Percentiles rank a stretch among this genome's conserved stretches.
phyloP scores from a whole-genome alignment of 2,113 vertebrate genomes.

The Lucifuga dentata region DNA sequence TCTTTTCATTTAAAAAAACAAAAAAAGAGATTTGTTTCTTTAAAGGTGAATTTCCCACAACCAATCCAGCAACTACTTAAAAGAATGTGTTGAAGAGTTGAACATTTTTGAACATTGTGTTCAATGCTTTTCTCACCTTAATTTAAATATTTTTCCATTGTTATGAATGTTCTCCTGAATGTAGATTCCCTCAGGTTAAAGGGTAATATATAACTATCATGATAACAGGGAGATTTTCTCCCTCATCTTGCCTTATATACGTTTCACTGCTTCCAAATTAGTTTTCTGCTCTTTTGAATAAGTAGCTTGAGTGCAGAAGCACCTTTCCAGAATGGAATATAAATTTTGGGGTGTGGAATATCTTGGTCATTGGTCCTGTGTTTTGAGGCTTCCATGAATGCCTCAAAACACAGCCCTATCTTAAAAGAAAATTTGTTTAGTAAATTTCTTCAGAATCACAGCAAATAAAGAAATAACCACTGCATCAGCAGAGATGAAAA shows the following conservation, averaged over 20 bases:
- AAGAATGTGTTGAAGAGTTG: slow-evolving; percentile 17
- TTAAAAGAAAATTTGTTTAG: slow-evolving; percentile 1
- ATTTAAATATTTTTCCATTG: slow-evolving; percentile 18
- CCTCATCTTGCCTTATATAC: slow-evolving; percentile 68
- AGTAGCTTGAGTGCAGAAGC: slow-evolving; percentile 24
- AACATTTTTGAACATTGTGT: slow-evolving; percentile 7
- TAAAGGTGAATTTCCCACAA: background rate
- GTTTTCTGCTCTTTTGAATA: slow-evolving; percentile 22
- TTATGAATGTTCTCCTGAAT: slow-evolving; percentile 65
- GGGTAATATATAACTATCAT: slow-evolving; percentile 39
- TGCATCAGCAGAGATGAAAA: slow-evolving; percentile 42
- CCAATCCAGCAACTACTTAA: background rate
- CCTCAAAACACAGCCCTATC: slow-evolving; percentile 13
- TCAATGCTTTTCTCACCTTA: slow-evolving; percentile 24
- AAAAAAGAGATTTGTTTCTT: slow-evolving; percentile 13
- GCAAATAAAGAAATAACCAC: slow-evolving; percentile 29
- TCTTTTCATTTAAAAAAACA: too few relatives aligned
- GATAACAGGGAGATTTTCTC: slow-evolving; percentile 37
- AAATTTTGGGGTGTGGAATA: background rate
- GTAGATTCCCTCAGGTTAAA: slow-evolving; percentile 75
- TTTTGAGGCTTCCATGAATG: slow-evolving; percentile 14
- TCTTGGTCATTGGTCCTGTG: slow-evolving; percentile 6
- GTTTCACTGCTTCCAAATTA: slow-evolving; percentile 16
- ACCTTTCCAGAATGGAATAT: slow-evolving; percentile 58
- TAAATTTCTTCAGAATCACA: slow-evolving; percentile 11